phyloP scores from a whole-genome alignment of 2,797 vertebrate genomes.

The Betta splendens region DNA sequence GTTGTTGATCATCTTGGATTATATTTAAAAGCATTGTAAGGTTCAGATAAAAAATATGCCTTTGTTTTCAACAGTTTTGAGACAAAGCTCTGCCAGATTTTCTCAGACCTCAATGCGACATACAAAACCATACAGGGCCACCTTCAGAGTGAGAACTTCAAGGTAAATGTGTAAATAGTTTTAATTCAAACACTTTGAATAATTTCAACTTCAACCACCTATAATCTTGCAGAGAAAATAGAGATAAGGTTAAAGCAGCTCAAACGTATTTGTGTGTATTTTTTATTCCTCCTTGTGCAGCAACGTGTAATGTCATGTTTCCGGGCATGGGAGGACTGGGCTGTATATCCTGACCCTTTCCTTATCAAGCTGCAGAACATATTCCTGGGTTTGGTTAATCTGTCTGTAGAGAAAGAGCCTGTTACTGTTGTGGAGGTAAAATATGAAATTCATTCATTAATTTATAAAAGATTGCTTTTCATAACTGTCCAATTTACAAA shows the following conservation, averaged over 20 bases:
- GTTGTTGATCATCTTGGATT: slow-evolving; percentile 57
- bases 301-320: slow-evolving; percentile 99
- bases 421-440: slow-evolving; percentile 42
- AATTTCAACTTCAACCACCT: too few relatives aligned
- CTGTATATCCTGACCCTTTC: slow-evolving; percentile 98
- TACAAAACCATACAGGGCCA: slow-evolving; percentile 98
- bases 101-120: slow-evolving; percentile 95
- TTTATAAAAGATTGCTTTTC: background rate
- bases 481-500: background rate
- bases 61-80: slow-evolving; percentile 87
- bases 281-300: slow-evolving; percentile 73
- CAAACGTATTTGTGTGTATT: background rate
- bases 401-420: slow-evolving; percentile 89
- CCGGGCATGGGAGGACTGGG: slow-evolving; percentile 99
- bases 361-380: slow-evolving; percentile 99
- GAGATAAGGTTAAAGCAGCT: background rate
- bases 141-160: slow-evolving; percentile 97
- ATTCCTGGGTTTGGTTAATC: slow-evolving; percentile 96
- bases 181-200: background rate
- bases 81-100: slow-evolving; percentile 96
- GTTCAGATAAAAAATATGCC: background rate
- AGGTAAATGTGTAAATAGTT: slow-evolving; percentile 79
- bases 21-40: background rate
- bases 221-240: too few relatives aligned
- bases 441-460: background rate